Percentiles rank a stretch among this genome's conserved stretches.
These are phyloP conservation scores for Eristalis arbustorum DNA, from an alignment of 2,888 invertebrate species.

Conservation along the genomic window DNA sequence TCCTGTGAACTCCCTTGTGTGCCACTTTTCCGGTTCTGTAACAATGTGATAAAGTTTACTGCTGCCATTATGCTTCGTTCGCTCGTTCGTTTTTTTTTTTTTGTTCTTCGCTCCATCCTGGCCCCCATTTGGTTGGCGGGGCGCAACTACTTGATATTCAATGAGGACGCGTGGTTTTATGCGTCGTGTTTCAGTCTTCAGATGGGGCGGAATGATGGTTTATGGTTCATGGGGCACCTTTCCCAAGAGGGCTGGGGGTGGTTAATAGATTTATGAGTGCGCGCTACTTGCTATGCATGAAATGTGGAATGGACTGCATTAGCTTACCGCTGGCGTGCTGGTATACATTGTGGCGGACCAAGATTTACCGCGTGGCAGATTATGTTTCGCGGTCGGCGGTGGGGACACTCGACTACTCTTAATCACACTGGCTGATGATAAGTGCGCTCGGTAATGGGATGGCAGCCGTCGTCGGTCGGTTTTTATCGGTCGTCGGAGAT, in stretches of 20 bases:
- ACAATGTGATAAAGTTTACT: slow-evolving; percentile 42
- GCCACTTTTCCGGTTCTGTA: slow-evolving; percentile 1
- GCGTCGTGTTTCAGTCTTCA: slow-evolving; percentile 4
- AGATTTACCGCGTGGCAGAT: neutral
- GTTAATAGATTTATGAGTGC: slow-evolving; percentile 37
- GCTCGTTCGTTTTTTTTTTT: too few species aligned
- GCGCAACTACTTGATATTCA: slow-evolving; percentile 35
- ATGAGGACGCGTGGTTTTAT: slow-evolving; percentile 25
- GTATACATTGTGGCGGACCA: neutral
- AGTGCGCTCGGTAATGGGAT: neutral
- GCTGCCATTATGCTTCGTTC: slow-evolving; percentile 27
- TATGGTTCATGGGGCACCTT: slow-evolving; percentile 8
- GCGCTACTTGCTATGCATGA: slow-evolving; percentile 35
- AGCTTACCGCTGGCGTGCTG: neutral
- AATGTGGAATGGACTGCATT: slow-evolving; percentile 15
- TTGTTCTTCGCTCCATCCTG: neutral
- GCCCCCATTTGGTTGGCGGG: neutral
- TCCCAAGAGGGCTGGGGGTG: neutral
- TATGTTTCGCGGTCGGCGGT: neutral
- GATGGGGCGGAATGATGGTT: neutral
- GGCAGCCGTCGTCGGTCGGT: neutral
- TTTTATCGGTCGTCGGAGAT: neutral
- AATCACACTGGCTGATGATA: neutral
- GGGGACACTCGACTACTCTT: neutral
- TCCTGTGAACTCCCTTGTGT: slow-evolving; percentile 7